Evolutionary conservation across 2,888 invertebrate species (phyloP).

Genomic region (Scaptomyza reducta): DNA sequence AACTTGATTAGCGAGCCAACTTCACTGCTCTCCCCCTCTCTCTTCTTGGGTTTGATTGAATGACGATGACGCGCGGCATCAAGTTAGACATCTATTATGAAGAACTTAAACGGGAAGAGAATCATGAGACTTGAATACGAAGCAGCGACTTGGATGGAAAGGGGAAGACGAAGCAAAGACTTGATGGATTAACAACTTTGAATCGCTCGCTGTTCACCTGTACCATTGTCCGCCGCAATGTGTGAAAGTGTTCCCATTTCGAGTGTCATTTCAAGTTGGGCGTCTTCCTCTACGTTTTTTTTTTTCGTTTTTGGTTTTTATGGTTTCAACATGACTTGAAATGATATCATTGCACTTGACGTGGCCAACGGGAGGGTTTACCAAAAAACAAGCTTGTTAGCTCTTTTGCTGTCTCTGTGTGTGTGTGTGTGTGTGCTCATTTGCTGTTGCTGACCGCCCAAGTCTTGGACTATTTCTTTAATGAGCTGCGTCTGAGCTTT

Average conservation of each 20-base stretch:
- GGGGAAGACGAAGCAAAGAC: conserved; percentile 1
- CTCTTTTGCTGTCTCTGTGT: background rate
- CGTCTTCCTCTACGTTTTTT: conserved; percentile 1
- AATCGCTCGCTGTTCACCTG: conserved; percentile 22
- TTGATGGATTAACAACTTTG: conserved; percentile 43
- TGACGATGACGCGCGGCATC: conserved; percentile 32
- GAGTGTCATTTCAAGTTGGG: conserved; percentile 57
- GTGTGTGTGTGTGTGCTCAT: conserved; percentile 28
- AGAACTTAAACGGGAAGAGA: background rate
- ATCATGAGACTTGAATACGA: too few relatives aligned
- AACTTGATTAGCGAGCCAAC: conserved; percentile 45
- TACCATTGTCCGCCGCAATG: conserved; percentile 23
- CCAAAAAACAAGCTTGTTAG: conserved; percentile 19
- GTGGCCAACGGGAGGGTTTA: conserved; percentile 25
- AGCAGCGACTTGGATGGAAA: too few relatives aligned
- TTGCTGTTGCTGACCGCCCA: conserved; percentile 26
- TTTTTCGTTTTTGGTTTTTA: conserved; percentile 15
- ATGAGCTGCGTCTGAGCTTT: conserved; percentile 23
- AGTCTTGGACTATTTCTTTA: conserved; percentile 11
- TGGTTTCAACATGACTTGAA: conserved; percentile 45
- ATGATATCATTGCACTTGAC: conserved; percentile 71
- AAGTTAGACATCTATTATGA: conserved; percentile 19
- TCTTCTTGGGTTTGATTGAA: conserved; percentile 33
- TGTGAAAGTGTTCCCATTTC: conserved; percentile 81
- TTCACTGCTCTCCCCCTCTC: background rate